Evolutionary conservation across 2,113 vertebrate genomes (phyloP).

Genomic region (Ploceus nigricollis): DNA sequence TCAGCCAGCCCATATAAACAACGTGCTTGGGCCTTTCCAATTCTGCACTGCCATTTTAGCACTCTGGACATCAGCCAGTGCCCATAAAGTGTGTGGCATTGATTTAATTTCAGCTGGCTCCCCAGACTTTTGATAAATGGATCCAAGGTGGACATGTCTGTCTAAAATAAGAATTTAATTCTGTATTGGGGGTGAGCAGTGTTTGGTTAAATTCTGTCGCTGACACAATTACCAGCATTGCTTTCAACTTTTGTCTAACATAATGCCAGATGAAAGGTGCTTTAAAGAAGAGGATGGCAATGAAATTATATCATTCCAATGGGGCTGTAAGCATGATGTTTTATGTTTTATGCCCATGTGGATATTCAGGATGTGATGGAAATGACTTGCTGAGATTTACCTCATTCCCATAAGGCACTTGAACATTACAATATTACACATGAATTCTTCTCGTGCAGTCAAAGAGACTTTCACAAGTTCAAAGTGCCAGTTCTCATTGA

Average conservation of each 20-base stretch:
- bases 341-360: background rate
- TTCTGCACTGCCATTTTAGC: slow-evolving; percentile 48
- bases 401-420: background rate
- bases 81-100: slow-evolving; percentile 44
- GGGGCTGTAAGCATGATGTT: background rate
- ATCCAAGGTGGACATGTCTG: background rate
- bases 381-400: slow-evolving; percentile 16
- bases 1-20: slow-evolving; percentile 51
- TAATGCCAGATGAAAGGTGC: background rate
- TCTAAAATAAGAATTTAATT: slow-evolving; percentile 32
- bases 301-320: background rate
- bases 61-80: slow-evolving; percentile 47
- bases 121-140: slow-evolving; percentile 46
- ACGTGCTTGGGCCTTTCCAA: slow-evolving; percentile 39
- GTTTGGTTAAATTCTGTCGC: background rate
- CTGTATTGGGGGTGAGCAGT: background rate
- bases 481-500: background rate
- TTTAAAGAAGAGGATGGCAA: background rate
- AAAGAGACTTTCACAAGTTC: background rate
- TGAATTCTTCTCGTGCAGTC: background rate
- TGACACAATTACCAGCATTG: background rate
- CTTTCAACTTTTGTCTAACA: background rate
- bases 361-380: background rate
- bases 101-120: slow-evolving; percentile 61
- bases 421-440: background rate